A percentile compares a stretch with the other conserved stretches of the same genome.
These are phyloP conservation scores for Marronus borbonicus DNA, from an alignment of 2,888 invertebrate genomes.

Conservation along the genomic window DNA sequence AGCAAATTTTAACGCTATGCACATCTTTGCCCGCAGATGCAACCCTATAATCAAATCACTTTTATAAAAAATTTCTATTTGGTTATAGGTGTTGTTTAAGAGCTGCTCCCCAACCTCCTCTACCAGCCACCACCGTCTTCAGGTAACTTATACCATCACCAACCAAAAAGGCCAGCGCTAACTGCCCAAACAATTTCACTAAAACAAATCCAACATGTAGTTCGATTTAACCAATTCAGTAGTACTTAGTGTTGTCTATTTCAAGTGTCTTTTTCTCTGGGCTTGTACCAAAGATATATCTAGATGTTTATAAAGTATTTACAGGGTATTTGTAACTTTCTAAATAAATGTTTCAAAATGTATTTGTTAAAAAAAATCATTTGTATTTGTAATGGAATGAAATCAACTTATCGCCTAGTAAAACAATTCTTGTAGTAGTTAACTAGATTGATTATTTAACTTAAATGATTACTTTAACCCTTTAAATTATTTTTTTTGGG, in stretches of 20 bases:
- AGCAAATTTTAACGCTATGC: conserved; percentile 68
- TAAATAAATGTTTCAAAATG: background rate
- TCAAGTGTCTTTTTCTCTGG: background rate
- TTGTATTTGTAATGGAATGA: background rate
- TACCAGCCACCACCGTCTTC: conserved; percentile 53
- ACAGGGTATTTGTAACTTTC: conserved; percentile 40
- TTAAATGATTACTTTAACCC: too few relatives aligned
- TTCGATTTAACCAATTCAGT: conserved; percentile 20
- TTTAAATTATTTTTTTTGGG: too few relatives aligned
- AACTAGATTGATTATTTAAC: too few relatives aligned
- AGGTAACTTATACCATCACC: conserved; percentile 52
- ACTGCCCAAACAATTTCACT: conserved; percentile 45
- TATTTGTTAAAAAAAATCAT: background rate
- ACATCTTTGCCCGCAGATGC: conserved; percentile 41
- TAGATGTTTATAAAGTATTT: background rate
- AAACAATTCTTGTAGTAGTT: too few relatives aligned
- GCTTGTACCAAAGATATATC: conserved; percentile 7
- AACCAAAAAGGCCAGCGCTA: conserved; percentile 45
- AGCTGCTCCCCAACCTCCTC: conserved; percentile 62
- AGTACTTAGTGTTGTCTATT: conserved; percentile 34
- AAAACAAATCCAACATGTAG: conserved; percentile 41
- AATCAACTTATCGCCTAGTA: background rate
- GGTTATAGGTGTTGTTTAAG: conserved; percentile 70
- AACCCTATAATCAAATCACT: conserved; percentile 56
- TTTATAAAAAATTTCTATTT: conserved; percentile 57